phyloP scores from a whole-genome alignment of 2,888 invertebrate genomes.

The Cactoblastis cactorum region DNA sequence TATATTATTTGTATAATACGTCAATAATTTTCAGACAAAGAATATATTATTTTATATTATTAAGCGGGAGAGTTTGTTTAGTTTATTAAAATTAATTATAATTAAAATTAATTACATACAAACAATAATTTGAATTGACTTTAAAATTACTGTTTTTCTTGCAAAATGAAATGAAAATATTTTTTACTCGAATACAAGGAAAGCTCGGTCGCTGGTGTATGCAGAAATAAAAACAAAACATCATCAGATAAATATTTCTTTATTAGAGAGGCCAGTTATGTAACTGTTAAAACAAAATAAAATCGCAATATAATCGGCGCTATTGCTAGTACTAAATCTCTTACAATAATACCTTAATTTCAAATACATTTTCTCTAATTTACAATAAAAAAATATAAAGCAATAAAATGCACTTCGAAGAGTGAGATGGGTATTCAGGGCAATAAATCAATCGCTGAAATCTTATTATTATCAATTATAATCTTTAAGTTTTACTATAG shows the following conservation, averaged over 20 bases:
- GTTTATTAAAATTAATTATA: too few species aligned
- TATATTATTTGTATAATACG: too few species aligned
- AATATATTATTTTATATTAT: too few species aligned
- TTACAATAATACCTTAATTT: slow-evolving; percentile 56
- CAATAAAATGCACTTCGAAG: slow-evolving; percentile 56
- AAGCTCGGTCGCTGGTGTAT: too few species aligned
- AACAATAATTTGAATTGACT: too few species aligned
- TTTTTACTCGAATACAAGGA: too few species aligned
- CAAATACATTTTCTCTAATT: slow-evolving; percentile 45
- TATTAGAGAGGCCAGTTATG: slow-evolving; percentile 74
- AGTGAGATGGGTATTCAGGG: slow-evolving; percentile 57
- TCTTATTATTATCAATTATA: slow-evolving; percentile 19
- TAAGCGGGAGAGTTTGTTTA: too few species aligned
- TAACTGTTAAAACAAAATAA: slow-evolving; percentile 54
- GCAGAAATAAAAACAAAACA: slow-evolving; percentile 20
- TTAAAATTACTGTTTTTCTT: too few species aligned
- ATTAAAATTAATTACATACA: too few species aligned
- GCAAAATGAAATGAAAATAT: too few species aligned
- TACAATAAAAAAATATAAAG: slow-evolving; percentile 48
- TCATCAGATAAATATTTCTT: slow-evolving; percentile 64
- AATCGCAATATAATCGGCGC: slow-evolving; percentile 54
- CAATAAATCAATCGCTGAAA: not conserved
- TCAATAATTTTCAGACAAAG: too few species aligned
- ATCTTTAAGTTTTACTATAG: slow-evolving; percentile 23
- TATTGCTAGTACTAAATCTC: slow-evolving; percentile 46